Percentiles rank a stretch among this genome's conserved stretches.
Evolutionary conservation across 2,888 invertebrate species (phyloP).

Genomic region (Papilio gigon): DNA sequence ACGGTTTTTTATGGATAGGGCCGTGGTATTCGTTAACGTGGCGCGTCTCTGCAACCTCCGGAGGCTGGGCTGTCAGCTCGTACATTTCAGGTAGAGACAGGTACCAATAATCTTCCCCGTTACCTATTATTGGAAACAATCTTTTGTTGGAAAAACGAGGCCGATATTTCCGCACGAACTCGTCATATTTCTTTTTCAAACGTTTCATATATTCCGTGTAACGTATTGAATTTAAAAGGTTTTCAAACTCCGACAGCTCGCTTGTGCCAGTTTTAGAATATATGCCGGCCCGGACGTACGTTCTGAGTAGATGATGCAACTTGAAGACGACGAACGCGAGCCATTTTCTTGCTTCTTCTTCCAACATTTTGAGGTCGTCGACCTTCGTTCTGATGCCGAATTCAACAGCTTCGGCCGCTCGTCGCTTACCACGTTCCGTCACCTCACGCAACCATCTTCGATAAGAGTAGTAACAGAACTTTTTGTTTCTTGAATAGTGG

Average conservation of each 20-base stretch:
- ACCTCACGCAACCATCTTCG: slow-evolving; percentile 71
- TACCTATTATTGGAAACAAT: slow-evolving; percentile 75
- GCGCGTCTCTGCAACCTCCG: slow-evolving; percentile 54
- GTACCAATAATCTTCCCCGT: slow-evolving; percentile 77
- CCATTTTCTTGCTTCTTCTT: slow-evolving; percentile 75
- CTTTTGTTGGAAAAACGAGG: slow-evolving; percentile 73
- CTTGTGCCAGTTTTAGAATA: slow-evolving; percentile 65
- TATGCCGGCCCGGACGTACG: slow-evolving; percentile 67
- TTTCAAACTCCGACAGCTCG: slow-evolving; percentile 72
- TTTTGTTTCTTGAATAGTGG: slow-evolving; percentile 67
- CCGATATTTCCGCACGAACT: slow-evolving; percentile 73
- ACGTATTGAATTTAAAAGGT: slow-evolving; percentile 70
- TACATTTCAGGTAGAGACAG: slow-evolving; percentile 78
- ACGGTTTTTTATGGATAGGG: slow-evolving; percentile 66
- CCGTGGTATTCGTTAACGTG: slow-evolving; percentile 65
- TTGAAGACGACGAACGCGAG: slow-evolving; percentile 76
- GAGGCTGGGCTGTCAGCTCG: slow-evolving; percentile 61
- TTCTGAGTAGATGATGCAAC: slow-evolving; percentile 73
- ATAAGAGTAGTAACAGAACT: slow-evolving; percentile 72
- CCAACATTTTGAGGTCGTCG: slow-evolving; percentile 70
- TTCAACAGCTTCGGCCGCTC: slow-evolving; percentile 71
- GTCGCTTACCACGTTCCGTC: slow-evolving; percentile 67
- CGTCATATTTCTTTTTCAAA: slow-evolving; percentile 70
- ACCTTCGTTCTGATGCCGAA: slow-evolving; percentile 71
- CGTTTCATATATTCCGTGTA: slow-evolving; percentile 75